phyloP scores from a whole-genome alignment of 1,140 invertebrate species.

The Ceratosolen solmsi region DNA sequence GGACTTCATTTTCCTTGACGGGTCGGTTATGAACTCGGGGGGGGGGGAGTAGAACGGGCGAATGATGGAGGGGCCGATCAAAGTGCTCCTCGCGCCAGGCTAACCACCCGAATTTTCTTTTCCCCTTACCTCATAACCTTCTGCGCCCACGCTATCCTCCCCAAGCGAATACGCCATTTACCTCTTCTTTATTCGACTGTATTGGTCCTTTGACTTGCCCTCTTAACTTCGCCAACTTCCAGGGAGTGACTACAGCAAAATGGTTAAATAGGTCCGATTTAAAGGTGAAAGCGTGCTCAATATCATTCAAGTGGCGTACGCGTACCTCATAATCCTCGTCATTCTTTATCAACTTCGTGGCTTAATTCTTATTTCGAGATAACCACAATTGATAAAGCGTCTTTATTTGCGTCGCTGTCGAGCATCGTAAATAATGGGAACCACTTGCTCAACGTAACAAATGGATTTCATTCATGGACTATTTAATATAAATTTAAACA shows the following conservation, averaged over 20 bases:
- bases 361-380: no score
- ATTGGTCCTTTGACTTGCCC: slow-evolving; percentile 16
- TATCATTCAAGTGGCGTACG: no score
- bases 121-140: no score
- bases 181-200: neutral
- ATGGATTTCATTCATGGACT: neutral
- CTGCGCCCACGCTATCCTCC: neutral
- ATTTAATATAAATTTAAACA: slow-evolving; percentile 14
- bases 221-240: slow-evolving; percentile 13
- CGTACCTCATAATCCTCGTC: no score
- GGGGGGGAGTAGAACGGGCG: no score
- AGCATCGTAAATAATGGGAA: neutral
- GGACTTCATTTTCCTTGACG: no score
- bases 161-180: neutral
- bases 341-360: no score
- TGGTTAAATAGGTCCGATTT: slow-evolving; percentile 26
- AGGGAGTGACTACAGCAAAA: neutral
- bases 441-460: neutral
- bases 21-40: no score
- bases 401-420: no score
- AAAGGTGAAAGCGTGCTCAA: neutral
- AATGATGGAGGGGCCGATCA: no score
- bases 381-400: no score
- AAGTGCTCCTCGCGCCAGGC: slow-evolving; percentile 9
- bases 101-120: no score